Evolutionary conservation across 92 coral and sea anemone species (phyloP).

Genomic region (Galaxea fascicularis): DNA sequence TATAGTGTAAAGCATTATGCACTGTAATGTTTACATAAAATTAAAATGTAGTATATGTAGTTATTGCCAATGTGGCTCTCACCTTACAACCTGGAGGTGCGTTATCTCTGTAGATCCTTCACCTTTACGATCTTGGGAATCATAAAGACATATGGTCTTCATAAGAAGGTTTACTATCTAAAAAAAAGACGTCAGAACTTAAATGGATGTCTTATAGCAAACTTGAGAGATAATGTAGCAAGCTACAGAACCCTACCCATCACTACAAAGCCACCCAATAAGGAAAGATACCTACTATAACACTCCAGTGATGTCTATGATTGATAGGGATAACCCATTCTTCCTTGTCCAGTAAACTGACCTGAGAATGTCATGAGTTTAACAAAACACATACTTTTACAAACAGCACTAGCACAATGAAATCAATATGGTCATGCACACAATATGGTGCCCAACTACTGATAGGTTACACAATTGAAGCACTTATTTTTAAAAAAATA

Average conservation of each 20-base stretch:
- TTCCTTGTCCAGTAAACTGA: constrained; percentile 1
- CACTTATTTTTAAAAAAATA: too few relatives aligned
- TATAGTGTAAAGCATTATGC: too few relatives aligned
- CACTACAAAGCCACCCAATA: not conserved
- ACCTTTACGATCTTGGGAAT: not conserved
- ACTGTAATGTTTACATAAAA: too few relatives aligned
- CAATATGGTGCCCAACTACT: too few relatives aligned
- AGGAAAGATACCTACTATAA: not conserved
- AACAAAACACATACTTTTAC: not conserved
- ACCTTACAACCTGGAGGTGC: constrained; percentile 1
- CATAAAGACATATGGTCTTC: constrained; percentile 6
- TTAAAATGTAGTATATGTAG: too few relatives aligned
- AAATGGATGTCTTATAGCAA: not conserved
- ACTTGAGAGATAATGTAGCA: not conserved
- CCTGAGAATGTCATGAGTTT: not conserved
- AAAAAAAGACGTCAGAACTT: not conserved
- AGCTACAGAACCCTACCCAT: not conserved
- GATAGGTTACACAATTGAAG: too few relatives aligned
- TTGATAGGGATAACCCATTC: constrained; percentile 4
- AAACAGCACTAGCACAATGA: too few relatives aligned
- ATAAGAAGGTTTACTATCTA: not conserved
- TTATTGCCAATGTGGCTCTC: too few relatives aligned
- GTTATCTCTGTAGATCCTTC: not conserved
- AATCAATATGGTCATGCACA: too few relatives aligned
- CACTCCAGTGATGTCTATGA: not conserved